Conservation (phyloP, 2,113 vertebrate species). For the Phylloscopus trochiloides region DNA sequence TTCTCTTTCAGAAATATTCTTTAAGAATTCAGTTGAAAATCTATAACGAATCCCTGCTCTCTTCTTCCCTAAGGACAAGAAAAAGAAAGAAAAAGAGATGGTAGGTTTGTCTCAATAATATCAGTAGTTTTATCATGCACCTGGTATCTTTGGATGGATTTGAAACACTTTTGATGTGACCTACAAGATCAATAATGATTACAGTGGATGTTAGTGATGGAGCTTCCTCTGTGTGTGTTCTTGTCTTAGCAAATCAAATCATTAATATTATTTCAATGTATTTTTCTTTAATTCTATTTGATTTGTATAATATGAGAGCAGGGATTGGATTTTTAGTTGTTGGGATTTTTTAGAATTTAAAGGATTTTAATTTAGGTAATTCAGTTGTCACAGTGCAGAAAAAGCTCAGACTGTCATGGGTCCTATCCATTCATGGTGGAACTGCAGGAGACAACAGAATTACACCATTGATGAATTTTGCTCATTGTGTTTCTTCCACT, state of each 20-base stretch:
- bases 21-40: background rate
- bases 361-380: constrained; percentile 16
- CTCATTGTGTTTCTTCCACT: constrained; percentile 46
- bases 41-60: background rate
- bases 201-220: background rate
- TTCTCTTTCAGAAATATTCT: background rate
- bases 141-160: background rate
- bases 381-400: background rate
- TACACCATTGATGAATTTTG: constrained; percentile 27
- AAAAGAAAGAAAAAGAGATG: background rate
- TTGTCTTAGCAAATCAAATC: background rate
- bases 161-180: background rate
- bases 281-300: background rate
- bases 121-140: background rate
- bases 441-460: constrained; percentile 36
- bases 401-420: background rate
- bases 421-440: constrained; percentile 15
- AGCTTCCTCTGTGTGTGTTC: background rate
- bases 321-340: background rate
- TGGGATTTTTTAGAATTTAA: background rate
- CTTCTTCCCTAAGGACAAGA: background rate
- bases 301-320: background rate
- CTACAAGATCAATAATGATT: background rate
- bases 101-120: background rate
- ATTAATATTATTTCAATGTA: background rate